A percentile compares a stretch with the other conserved stretches of the same genome.
Conservation (phyloP, 1,140 invertebrate genomes). For the Whitmania pigra region DNA sequence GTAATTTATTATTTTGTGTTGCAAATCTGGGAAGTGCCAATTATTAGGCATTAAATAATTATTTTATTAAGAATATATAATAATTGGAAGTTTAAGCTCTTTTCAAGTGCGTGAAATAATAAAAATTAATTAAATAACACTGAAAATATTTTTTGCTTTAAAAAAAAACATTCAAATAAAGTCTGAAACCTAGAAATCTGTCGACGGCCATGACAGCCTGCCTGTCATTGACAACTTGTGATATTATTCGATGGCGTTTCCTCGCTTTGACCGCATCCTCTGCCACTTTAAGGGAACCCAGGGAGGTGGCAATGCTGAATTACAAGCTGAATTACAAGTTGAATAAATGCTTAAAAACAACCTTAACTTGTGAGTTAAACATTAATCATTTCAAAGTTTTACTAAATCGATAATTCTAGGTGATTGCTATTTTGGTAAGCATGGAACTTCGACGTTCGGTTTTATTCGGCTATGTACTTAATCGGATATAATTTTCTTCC, state of each 20-base stretch:
- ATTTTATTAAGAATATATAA: neutral
- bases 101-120: no score
- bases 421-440: no score
- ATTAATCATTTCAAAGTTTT: neutral
- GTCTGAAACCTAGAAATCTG: conserved; percentile 38
- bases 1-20: neutral
- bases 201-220: conserved; percentile 45
- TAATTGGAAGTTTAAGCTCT: neutral
- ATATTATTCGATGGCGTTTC: conserved; percentile 37
- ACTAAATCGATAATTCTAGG: neutral
- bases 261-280: conserved; percentile 36
- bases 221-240: conserved; percentile 42
- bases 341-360: neutral
- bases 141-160: no score
- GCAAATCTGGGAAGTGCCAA: no score
- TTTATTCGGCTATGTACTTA: no score
- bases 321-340: neutral
- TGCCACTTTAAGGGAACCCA: conserved; percentile 41
- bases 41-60: neutral
- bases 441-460: no score
- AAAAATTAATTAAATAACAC: no score
- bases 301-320: conserved; percentile 42
- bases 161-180: neutral
- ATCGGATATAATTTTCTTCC: no score
- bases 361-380: neutral